Percentiles rank a stretch among this genome's conserved stretches.
phyloP scores from a whole-genome alignment of 2,888 invertebrate genomes.

The Petrolisthes manimaculis region DNA sequence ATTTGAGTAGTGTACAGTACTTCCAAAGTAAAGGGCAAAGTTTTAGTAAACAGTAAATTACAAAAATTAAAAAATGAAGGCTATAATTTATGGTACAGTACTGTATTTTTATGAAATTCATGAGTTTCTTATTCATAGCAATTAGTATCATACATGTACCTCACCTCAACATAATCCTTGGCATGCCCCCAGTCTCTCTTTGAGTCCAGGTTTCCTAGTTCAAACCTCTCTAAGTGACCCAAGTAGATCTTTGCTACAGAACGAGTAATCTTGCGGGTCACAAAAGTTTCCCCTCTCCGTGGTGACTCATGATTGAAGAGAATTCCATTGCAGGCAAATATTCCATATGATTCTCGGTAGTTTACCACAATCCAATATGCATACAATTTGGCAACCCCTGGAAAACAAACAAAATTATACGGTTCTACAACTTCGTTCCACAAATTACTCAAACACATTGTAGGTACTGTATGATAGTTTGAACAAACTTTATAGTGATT shows the following conservation, averaged over 20 bases:
- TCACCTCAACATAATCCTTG: conserved; percentile 92
- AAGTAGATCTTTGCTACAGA: conserved; percentile 96
- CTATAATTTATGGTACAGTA: too few relatives aligned
- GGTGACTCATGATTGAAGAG: conserved; percentile 98
- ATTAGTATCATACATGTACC: neutral
- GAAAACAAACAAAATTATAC: conserved; percentile 36
- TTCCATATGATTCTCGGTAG: conserved; percentile 93
- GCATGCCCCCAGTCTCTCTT: conserved; percentile 99
- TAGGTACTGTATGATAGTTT: too few relatives aligned
- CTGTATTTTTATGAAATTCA: neutral
- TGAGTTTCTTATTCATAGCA: neutral
- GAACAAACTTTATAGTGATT: too few relatives aligned
- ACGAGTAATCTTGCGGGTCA: conserved; percentile 96
- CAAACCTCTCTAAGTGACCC: conserved; percentile 85
- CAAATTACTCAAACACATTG: too few relatives aligned
- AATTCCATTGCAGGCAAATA: conserved; percentile 96
- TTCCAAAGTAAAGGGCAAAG: too few relatives aligned
- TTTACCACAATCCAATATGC: conserved; percentile 97
- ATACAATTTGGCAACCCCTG: conserved; percentile 95
- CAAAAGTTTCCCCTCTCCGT: conserved; percentile 96
- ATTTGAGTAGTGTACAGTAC: too few relatives aligned
- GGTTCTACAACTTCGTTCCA: too few relatives aligned
- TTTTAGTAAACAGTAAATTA: too few relatives aligned
- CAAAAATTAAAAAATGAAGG: too few relatives aligned
- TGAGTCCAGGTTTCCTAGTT: conserved; percentile 94